Percentiles rank a stretch among this genome's conserved stretches.
Conservation (phyloP, 2,888 invertebrate species). For the Marronus borbonicus region DNA sequence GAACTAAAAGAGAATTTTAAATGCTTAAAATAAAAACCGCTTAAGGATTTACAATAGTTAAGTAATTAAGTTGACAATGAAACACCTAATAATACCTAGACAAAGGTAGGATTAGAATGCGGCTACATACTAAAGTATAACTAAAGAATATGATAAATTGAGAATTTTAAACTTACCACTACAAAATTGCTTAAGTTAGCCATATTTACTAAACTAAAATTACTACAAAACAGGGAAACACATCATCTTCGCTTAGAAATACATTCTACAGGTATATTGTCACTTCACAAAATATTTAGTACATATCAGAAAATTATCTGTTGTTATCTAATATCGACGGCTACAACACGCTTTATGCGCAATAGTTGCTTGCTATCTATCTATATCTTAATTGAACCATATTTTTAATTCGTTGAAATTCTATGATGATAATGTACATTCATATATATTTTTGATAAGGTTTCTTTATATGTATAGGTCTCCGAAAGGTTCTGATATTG, state of each 20-base stretch:
- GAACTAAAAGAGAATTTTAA: too few species aligned
- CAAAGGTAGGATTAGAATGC: background rate
- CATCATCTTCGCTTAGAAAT: conserved; percentile 19
- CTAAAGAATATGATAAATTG: background rate
- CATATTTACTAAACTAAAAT: conserved; percentile 25
- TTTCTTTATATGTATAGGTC: background rate
- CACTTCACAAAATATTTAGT: conserved; percentile 47
- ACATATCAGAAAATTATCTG: conserved; percentile 52
- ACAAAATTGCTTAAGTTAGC: conserved; percentile 40
- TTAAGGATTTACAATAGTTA: too few species aligned
- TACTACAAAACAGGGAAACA: conserved; percentile 9
- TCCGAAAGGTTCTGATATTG: background rate
- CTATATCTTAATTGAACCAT: conserved; percentile 48
- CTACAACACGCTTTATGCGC: conserved; percentile 45
- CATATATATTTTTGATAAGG: conserved; percentile 32
- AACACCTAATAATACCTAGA: too few species aligned
- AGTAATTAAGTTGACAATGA: too few species aligned
- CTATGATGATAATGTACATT: conserved; percentile 22
- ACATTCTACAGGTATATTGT: conserved; percentile 35
- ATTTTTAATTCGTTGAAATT: conserved; percentile 26
- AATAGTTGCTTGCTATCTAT: conserved; percentile 46
- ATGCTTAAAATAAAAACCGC: too few species aligned
- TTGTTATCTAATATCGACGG: conserved; percentile 49
- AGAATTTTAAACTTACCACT: conserved; percentile 46
- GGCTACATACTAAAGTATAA: background rate